phyloP scores from a whole-genome alignment of 2,113 vertebrate species.

The Poecile atricapillus region DNA sequence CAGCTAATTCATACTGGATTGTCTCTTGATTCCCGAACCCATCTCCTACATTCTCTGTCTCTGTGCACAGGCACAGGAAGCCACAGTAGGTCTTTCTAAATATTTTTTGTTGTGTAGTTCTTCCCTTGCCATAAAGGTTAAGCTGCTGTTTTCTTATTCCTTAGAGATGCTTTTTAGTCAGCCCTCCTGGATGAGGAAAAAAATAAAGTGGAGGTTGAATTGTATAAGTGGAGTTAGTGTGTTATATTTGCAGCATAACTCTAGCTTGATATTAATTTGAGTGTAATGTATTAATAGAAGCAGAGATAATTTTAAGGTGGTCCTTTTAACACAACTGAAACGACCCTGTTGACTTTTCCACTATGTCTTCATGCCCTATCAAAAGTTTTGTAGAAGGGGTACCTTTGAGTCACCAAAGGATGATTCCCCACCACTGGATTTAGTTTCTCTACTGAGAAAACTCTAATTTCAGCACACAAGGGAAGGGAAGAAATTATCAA shows the following conservation, averaged over 20 bases:
- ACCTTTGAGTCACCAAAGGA: neutral
- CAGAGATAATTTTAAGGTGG: neutral
- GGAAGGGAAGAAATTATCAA: neutral
- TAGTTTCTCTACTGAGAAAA: neutral
- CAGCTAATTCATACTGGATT: no score
- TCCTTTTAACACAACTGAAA: neutral
- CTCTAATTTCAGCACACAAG: neutral
- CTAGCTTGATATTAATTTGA: neutral
- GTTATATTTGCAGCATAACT: neutral
- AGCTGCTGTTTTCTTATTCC: constrained; percentile 7
- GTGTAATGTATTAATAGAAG: neutral
- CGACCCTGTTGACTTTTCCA: neutral
- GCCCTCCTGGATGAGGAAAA: neutral
- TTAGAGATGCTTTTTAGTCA: neutral
- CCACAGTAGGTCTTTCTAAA: neutral
- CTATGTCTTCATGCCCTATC: neutral
- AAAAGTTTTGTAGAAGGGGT: neutral
- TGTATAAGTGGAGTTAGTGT: neutral
- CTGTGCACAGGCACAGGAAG: neutral
- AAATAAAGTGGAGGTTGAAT: neutral
- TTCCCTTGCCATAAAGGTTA: neutral
- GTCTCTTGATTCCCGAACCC: no score
- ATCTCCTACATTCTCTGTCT: neutral
- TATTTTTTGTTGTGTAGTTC: neutral
- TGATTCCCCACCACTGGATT: neutral